Evolutionary conservation across 2,797 vertebrate species (phyloP), one percentile per base, ranked within the genome.

Genomic region (Ambastaia sidthimunki): DNA sequence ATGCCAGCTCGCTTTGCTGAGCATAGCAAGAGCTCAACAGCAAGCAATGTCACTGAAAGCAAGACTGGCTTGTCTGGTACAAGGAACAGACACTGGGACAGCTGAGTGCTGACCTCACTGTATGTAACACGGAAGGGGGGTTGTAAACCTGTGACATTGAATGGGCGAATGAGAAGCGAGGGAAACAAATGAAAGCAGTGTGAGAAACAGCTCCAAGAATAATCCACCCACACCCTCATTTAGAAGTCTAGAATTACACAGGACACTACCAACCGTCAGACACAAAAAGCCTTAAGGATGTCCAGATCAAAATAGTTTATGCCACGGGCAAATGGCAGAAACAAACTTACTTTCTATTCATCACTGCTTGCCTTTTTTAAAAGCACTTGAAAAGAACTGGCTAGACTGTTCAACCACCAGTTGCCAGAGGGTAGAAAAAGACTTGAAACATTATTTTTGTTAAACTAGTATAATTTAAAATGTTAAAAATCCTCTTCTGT

Each of bases 101-200:
- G 91, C 90, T 92, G 91, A 92, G 82, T 48, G 31, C 85, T 91
- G 91, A 94, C 91, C 90, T 93, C 90, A 86, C 76, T 80, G 48
- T 12, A 28, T 81, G 86, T 28, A 87, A 72, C 55, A 55, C 57
- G 16, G 52, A 74, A 62, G 9, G n/a, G n/a, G n/a, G n/a, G n/a
- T n/a, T n/a, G n/a, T n/a, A n/a, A n/a, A n/a, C n/a, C n/a, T n/a
- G 50, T 37, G 44, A 80, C 79, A 76, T 44, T 65, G 11, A 78
- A 59, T 19, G n/a, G n/a, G n/a, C n/a, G n/a, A n/a, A n/a, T n/a
- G n/a, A n/a, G n/a, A n/a, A n/a, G 21, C 19, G 3, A 62, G 57
- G 21, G 70, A 73, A 85, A 83, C 81, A 77, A 75, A 76, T 52
- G 59, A 82, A 76, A 85, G 57, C 78, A 84, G 86, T 70, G 62